phyloP scores from a whole-genome alignment of 2,888 invertebrate species.

The Labia minor region DNA sequence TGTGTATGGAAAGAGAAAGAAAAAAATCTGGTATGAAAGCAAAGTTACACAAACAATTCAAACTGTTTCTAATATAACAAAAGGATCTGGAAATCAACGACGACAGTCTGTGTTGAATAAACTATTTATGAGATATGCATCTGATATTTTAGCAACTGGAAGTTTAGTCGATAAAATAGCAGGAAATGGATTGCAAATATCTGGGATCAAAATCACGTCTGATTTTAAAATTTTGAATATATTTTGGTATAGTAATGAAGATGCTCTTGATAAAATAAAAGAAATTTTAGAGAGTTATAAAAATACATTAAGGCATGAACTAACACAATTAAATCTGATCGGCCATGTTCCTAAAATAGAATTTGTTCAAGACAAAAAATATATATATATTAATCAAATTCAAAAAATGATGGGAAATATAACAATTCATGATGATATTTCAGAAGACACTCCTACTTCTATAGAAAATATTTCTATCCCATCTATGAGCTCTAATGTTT shows the following conservation, averaged over 20 bases:
- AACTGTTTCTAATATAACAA: background rate
- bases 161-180: background rate
- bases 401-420: background rate
- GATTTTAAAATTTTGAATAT: background rate
- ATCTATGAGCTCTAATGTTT: background rate
- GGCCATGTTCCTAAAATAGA: background rate
- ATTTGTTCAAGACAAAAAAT: background rate
- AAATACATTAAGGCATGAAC: background rate
- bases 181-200: background rate
- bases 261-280: background rate
- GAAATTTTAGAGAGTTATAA: background rate
- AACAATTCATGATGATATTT: no score
- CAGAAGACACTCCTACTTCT: no score
- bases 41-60: background rate
- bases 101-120: background rate
- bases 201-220: background rate
- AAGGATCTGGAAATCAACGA: background rate
- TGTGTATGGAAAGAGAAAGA: background rate
- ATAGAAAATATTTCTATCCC: background rate
- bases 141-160: background rate
- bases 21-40: background rate
- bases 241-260: background rate
- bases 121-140: background rate
- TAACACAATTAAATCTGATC: background rate
- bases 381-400: background rate